Conservation (phyloP, 2,797 vertebrate species). For the Hydrophis major region DNA sequence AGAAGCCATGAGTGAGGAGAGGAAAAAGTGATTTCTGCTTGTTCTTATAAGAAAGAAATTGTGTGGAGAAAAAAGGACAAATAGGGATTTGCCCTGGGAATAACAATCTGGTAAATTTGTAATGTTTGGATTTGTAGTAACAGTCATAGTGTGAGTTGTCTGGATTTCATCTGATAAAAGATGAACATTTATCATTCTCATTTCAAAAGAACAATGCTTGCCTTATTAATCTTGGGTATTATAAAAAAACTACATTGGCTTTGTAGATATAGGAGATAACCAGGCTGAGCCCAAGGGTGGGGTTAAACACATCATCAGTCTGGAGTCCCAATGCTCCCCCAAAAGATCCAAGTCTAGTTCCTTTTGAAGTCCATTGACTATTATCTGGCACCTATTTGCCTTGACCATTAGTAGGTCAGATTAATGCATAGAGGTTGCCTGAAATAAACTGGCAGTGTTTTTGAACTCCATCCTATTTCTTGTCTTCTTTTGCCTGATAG, state of each 20-base stretch:
- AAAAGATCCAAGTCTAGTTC: background rate
- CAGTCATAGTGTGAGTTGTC: background rate
- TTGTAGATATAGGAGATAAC: background rate
- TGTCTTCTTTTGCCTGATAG: background rate
- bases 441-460: background rate
- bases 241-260: background rate
- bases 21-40: slow-evolving; percentile 8
- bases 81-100: background rate
- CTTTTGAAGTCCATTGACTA: background rate
- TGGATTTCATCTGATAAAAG: background rate
- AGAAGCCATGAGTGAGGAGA: slow-evolving; percentile 47
- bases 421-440: background rate
- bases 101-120: background rate
- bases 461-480: background rate
- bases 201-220: background rate
- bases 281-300: background rate
- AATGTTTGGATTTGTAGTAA: slow-evolving; percentile 23
- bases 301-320: background rate
- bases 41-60: slow-evolving; percentile 8
- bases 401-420: background rate
- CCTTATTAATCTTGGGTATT: background rate
- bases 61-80: background rate
- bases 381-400: background rate
- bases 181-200: background rate
- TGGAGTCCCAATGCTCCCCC: background rate